phyloP scores from a whole-genome alignment of 2,888 invertebrate genomes.

The Watsonalla binaria region DNA sequence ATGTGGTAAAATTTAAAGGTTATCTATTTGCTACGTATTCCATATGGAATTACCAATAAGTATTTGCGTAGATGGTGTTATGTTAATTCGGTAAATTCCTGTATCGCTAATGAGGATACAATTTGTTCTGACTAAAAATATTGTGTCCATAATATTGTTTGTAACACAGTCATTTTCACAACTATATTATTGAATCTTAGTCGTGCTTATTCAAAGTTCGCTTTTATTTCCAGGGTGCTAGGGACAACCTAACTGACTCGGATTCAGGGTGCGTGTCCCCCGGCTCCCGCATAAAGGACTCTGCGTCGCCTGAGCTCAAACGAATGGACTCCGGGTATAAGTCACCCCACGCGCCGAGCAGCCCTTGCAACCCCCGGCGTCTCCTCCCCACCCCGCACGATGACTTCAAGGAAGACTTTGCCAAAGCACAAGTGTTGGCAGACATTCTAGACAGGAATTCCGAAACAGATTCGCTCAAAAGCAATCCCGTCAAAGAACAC shows the following conservation, averaged over 20 bases:
- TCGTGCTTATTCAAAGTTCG: neutral
- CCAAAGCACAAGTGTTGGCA: conserved; percentile 69
- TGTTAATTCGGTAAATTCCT: no score
- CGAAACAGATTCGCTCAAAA: conserved; percentile 64
- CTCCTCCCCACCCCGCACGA: conserved; percentile 58
- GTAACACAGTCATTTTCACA: no score
- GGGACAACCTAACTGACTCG: conserved; percentile 74
- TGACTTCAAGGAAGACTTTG: conserved; percentile 72
- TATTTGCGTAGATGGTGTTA: no score
- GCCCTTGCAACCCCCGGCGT: conserved; percentile 63
- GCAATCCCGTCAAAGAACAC: conserved; percentile 71
- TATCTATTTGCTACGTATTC: no score
- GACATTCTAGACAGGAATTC: conserved; percentile 67
- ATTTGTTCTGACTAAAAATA: no score
- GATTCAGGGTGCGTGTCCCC: conserved; percentile 77
- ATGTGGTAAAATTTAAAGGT: no score
- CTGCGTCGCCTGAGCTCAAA: conserved; percentile 73
- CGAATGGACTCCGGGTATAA: conserved; percentile 78
- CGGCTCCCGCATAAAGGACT: conserved; percentile 74
- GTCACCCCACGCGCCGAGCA: conserved; percentile 68
- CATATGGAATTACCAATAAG: no score
- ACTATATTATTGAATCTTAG: no score
- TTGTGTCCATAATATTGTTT: no score
- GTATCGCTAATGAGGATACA: no score
- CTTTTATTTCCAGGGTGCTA: conserved; percentile 56